phyloP scores from a whole-genome alignment of 2,113 vertebrate genomes.

The Haemorhous mexicanus region DNA sequence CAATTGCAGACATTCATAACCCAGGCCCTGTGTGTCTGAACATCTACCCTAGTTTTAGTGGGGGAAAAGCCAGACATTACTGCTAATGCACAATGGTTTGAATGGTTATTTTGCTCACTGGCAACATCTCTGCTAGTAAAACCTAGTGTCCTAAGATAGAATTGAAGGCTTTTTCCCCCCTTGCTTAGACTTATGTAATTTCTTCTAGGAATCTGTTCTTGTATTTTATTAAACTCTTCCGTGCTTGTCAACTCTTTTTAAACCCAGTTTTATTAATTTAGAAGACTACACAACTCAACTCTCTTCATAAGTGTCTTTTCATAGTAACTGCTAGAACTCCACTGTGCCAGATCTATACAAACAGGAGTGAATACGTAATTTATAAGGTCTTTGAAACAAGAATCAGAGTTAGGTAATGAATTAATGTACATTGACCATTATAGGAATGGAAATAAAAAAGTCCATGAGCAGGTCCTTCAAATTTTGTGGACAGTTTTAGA shows the following conservation, averaged over 20 bases:
- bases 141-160: background rate
- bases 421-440: background rate
- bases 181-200: rapidly evolving
- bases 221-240: background rate
- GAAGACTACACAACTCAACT: background rate
- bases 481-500: background rate
- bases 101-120: background rate
- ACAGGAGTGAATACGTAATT: background rate
- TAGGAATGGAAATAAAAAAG: background rate
- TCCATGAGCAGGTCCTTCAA: background rate
- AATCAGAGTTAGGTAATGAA: background rate
- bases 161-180: rapidly evolving
- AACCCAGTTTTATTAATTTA: background rate
- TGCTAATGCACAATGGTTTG: background rate
- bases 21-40: background rate
- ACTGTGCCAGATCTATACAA: background rate
- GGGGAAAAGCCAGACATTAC: background rate
- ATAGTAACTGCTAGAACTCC: background rate
- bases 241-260: background rate
- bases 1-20: background rate
- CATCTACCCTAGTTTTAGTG: background rate
- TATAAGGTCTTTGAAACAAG: background rate
- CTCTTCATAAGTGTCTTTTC: background rate
- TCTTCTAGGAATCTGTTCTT: background rate
- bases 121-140: background rate